phyloP scores from a whole-genome alignment of 2,113 vertebrate species.

The Nothobranchius furzeri region DNA sequence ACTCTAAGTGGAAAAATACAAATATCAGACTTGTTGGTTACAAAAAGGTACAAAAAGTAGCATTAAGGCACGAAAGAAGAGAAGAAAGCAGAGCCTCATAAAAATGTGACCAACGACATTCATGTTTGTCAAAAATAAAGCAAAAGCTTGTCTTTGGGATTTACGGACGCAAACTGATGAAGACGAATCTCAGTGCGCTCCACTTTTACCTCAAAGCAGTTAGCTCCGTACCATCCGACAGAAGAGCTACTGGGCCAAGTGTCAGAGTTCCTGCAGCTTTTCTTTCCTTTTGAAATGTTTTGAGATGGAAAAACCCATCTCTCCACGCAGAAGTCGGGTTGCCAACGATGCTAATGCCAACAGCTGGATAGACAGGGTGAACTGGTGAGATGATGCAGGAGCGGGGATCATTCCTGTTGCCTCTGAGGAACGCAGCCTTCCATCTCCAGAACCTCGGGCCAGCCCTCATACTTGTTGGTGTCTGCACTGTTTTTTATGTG shows the following conservation, averaged over 20 bases:
- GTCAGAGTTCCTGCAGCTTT: neutral
- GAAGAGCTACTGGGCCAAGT: neutral
- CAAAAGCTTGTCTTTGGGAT: constrained; percentile 4
- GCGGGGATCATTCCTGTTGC: constrained; percentile 71
- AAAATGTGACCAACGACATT: neutral
- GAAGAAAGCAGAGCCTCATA: neutral
- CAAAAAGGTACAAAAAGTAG: neutral
- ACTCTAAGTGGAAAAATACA: neutral
- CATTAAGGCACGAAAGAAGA: constrained; percentile 37
- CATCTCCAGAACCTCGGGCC: constrained; percentile 98
- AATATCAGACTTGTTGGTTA: neutral
- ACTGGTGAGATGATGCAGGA: neutral
- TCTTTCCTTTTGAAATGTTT: neutral
- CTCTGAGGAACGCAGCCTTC: constrained; percentile 95
- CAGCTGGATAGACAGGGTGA: neutral
- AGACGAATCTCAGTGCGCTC: constrained; percentile 1
- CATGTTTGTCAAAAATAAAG: neutral
- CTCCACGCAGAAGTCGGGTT: neutral
- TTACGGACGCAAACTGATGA: neutral
- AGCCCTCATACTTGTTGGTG: constrained; percentile 97
- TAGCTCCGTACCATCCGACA: neutral
- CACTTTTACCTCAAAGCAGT: neutral
- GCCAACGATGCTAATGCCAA: neutral
- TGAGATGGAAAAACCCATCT: neutral
- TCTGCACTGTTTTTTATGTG: constrained; percentile 95